Base-by-base conservation (phyloP, 1,140 invertebrate genomes). In the Bathynomus jamesi region DNA sequence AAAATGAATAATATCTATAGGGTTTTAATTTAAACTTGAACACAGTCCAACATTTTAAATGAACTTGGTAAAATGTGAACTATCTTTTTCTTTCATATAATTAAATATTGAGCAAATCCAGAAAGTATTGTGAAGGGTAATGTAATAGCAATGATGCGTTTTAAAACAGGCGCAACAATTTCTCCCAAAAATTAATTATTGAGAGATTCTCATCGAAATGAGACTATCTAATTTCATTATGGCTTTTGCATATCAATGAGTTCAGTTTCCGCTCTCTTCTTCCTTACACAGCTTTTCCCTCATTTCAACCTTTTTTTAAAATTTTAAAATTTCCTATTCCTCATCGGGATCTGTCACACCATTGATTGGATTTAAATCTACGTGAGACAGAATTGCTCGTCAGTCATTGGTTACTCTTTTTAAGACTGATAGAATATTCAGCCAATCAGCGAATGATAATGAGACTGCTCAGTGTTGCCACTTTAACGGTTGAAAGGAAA, bases 311-410 rank as follows among this genome's bases (percentile, higher is more conserved):
- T 53, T 53, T 53, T 17, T 53, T 53, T 53, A 53, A 53, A 53
- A 53, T 53, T 53, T 21, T 21, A n/a, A n/a, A 53, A 17, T 53
- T 53, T 53, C 40, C 5, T 53, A 53, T 53, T 53, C 40, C 40
- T 53, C 40, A 53, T 53, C 40, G 40, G 40, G 40, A 53, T 53
- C 40, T 53, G 40, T 53, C 40, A 53, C 40, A 53, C 40, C 40
- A 53, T 53, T 53, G 40, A 53, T 53, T 53, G 40, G 40, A 53
- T 53, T 53, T 53, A 53, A 53, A 53, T 53, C 40, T 53, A 53
- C 40, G 40, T 53, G 40, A 53, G 40, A 53, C 11, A 53, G 40
- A 53, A 53, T 53, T 53, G 40, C 40, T 53, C 40, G 40, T 53
- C 40, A 53, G 40, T 53, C 40, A 53, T 53, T 53, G 40, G 40